Base-by-base conservation (phyloP, 2,888 invertebrate species). In the Eremobia ochroleuca region DNA sequence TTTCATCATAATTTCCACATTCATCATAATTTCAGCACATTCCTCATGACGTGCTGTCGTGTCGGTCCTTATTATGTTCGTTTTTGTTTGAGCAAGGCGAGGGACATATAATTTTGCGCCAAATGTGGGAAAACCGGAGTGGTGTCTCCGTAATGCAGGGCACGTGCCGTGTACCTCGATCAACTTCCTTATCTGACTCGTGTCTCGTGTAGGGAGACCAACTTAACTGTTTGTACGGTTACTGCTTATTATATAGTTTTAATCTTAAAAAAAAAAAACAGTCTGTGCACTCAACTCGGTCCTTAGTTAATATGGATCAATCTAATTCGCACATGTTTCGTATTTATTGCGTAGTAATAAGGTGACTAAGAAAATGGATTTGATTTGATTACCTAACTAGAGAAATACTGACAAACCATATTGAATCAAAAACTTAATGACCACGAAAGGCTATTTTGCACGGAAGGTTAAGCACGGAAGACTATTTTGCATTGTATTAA, bases 181-280 rank as follows among this genome's bases (percentile, higher is more conserved):
- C 91, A 91, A 91, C 93, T 93, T 93, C 92, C 92, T 92, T 92
- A 94, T 92, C 92, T 89, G 83, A 81, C 77, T 85, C 73, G 83
- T 73, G 81, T 77, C 69, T 83, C 67, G 0, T 6, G 64, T 80
- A 83, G 77, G 78, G 81, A 79, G 34, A 77, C 88, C 81, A 89
- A 2, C 8, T n/a, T 0, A 34, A 18, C 9, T 46, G 11, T 43
- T 65, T 15, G 11, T 8, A 40, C 18, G 5, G 25, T n/a, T 40
- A n/a, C 37, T 46, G 4, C 0, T 4, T 21, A n/a, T n/a, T n/a
- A 31, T 21, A 52, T 18, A 46, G 4, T 4, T 31, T 31, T 4
- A 67, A 67, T 46, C 4, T 28, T 28, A 28, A 43, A 28, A 28
- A 52, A 43, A 13, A 13, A 43, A 52, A 49, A 55, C 55, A 55